Conservation (phyloP, 1,140 invertebrate genomes). For the Doryteuthis pealeii region DNA sequence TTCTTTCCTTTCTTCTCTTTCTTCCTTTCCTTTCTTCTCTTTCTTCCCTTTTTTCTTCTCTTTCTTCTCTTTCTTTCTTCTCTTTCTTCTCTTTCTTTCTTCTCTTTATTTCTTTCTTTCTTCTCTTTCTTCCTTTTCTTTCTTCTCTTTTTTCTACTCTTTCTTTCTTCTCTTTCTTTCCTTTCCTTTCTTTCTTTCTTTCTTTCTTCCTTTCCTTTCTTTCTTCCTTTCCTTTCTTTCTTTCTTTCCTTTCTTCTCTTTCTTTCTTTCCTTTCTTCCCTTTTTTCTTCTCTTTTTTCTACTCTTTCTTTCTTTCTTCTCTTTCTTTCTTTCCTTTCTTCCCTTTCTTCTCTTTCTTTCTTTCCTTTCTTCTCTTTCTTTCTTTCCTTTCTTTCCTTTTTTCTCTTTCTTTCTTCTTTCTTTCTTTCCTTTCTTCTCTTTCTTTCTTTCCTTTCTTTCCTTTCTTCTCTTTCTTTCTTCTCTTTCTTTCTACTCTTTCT, state of each 20-base stretch:
- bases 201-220: too few relatives aligned
- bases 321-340: neutral
- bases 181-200: too few relatives aligned
- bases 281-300: neutral
- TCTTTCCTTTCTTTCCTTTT: neutral
- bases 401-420: neutral
- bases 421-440: neutral
- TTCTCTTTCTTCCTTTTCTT: too few relatives aligned
- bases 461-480: neutral
- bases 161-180: too few relatives aligned
- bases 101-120: too few relatives aligned
- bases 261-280: neutral
- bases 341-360: neutral
- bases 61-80: too few relatives aligned
- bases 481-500: neutral
- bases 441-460: neutral
- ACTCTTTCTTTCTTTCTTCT: neutral
- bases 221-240: too few relatives aligned
- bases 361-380: neutral
- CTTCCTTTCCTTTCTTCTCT: too few relatives aligned
- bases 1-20: too few relatives aligned
- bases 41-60: too few relatives aligned
- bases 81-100: too few relatives aligned
- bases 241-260: conserved; percentile 7
- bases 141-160: too few relatives aligned